phyloP scores from a whole-genome alignment of 2,797 vertebrate species.

The Crenuchus spilurus region DNA sequence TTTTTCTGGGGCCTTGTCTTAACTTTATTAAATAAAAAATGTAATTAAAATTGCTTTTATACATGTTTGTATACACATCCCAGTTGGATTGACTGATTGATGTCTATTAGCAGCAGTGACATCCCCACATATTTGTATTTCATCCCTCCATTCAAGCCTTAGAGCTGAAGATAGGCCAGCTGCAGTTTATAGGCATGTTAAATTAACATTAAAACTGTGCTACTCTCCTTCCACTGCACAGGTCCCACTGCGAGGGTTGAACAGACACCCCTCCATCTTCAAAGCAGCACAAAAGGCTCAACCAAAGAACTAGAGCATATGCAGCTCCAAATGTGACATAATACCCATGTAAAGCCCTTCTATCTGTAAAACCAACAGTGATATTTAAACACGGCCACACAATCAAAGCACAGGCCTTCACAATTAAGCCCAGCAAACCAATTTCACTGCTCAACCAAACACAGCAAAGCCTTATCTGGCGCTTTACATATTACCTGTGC shows the following conservation, averaged over 20 bases:
- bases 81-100: not conserved
- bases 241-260: not conserved
- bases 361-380: slow-evolving; percentile 5
- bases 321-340: slow-evolving; percentile 5
- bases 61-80: not conserved
- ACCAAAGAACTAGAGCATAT: not conserved
- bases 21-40: no score
- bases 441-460: slow-evolving; percentile 44
- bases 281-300: slow-evolving; percentile 20
- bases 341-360: slow-evolving; percentile 1
- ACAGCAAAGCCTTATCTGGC: slow-evolving; percentile 14
- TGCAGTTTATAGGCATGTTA: not conserved
- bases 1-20: not conserved
- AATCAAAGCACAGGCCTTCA: slow-evolving; percentile 35
- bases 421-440: slow-evolving; percentile 34
- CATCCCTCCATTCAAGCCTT: not conserved
- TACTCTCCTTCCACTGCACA: not conserved
- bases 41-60: not conserved
- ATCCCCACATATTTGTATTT: not conserved
- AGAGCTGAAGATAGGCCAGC: not conserved
- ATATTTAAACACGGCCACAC: slow-evolving; percentile 32
- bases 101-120: not conserved
- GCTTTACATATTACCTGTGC: slow-evolving; percentile 37
- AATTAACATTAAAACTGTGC: not conserved
- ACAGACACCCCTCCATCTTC: not conserved